Base-by-base conservation (phyloP, 1,140 invertebrate genomes). In the Mesaphorura yosii region DNA sequence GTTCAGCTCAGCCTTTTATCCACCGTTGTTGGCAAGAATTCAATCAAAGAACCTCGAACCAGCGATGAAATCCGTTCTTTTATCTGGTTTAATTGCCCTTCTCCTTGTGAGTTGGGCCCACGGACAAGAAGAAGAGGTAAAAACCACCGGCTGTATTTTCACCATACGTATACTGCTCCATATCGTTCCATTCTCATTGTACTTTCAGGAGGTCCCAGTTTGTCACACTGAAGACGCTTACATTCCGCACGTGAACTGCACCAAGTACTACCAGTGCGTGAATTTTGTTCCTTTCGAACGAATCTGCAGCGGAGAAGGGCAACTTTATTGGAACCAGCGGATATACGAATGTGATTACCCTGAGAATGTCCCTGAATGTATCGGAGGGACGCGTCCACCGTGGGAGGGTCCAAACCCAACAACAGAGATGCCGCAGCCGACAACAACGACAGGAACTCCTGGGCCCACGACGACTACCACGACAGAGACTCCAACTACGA, bases 191-290 rank as follows among this genome's bases (percentile, higher is more conserved):
- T n/a, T n/a, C n/a, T n/a, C n/a, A n/a, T n/a, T n/a, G n/a, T n/a
- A n/a, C n/a, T n/a, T n/a, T n/a, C 12, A 10, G 15, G 7, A 6
- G 10, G 19, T 17, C 19, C 20, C 7, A 6, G 15, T 47, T 47
- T 47, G 45, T 28, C 12, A 15, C 6, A 15, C 10, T 6, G 20
- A 22, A 34, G 47, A 7, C 4, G 42, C 23, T 1, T 25, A 28
- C 10, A 17, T 22, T 25, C 49, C 55, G 0, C 50, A 57, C 42
- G 20, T n/a, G n/a, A 27, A 56, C 14, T 56, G 54, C 15, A 20
- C 29, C 0, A 28, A 49, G n/a, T 56, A 51, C 27, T 46, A 29
- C 6, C 28, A 51, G 19, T 56, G 54, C 20, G 29, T 37, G 17
- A 19, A 46, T 29, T 41, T 48, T 19, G 19, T 39, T 1, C 22